These are phyloP conservation scores for Formicarius rufipectus DNA, from an alignment of 2,113 vertebrate genomes.

Conservation along the genomic window DNA sequence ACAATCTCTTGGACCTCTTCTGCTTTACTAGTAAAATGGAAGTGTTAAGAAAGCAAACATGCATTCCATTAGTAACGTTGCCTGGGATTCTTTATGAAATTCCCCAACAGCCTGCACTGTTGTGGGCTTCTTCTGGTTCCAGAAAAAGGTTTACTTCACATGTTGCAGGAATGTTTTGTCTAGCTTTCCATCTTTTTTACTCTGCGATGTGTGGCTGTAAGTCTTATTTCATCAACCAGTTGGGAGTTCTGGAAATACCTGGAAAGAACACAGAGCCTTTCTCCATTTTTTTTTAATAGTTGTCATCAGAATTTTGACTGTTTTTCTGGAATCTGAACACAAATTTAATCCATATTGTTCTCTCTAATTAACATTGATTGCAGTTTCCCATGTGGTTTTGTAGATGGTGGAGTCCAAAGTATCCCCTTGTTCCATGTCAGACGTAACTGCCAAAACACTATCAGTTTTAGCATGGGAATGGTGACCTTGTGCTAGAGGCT, in stretches of 20 bases:
- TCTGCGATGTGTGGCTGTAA: background rate
- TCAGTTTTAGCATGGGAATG: background rate
- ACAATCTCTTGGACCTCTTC: background rate
- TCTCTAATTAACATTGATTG: background rate
- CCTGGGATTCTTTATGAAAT: background rate
- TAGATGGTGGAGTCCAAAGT: background rate
- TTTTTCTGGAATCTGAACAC: background rate
- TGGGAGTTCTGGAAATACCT: background rate
- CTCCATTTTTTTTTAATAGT: background rate
- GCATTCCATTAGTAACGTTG: background rate
- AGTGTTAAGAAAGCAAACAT: constrained; percentile 4
- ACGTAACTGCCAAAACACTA: background rate
- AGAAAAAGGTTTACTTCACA: background rate
- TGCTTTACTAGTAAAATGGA: background rate
- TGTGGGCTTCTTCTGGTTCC: background rate
- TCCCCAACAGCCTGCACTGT: background rate
- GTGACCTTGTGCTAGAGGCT: background rate
- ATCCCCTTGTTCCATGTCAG: background rate
- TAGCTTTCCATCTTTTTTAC: background rate
- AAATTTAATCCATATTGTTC: background rate
- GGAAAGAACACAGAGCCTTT: background rate
- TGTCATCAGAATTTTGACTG: background rate
- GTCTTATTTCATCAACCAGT: background rate
- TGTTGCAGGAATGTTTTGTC: background rate
- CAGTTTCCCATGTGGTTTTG: background rate